Conservation (phyloP, 2,113 vertebrate genomes). For the Gila orcuttii region DNA sequence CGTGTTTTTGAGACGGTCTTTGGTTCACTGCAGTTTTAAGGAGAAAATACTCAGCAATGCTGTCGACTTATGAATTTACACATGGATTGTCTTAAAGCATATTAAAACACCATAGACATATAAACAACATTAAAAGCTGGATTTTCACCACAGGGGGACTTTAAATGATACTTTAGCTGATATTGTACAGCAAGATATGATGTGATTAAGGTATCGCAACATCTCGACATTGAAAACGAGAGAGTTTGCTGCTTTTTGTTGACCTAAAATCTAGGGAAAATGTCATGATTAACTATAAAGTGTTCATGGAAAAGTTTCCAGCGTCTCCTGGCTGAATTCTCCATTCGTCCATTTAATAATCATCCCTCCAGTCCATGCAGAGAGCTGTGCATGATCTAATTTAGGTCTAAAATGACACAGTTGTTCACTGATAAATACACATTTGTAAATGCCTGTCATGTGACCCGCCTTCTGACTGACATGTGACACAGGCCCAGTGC, state of each 20-base stretch:
- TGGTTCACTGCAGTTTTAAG: no score
- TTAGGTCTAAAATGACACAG: conserved; percentile 59
- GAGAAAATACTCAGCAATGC: no score
- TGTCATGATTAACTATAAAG: neutral
- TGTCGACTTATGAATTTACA: no score
- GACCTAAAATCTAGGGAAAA: neutral
- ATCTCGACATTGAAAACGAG: neutral
- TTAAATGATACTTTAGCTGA: neutral
- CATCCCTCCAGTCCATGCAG: conserved; percentile 35
- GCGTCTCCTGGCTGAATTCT: conserved; percentile 6
- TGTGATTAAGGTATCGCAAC: neutral
- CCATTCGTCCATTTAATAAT: neutral
- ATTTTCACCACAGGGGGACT: no score
- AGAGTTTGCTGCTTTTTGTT: neutral
- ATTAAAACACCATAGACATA: no score
- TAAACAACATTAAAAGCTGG: no score
- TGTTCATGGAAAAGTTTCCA: neutral
- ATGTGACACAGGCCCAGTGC: conserved; percentile 75
- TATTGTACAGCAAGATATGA: no score
- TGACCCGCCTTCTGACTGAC: conserved; percentile 77
- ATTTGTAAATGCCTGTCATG: conserved; percentile 73
- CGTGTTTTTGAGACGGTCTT: no score
- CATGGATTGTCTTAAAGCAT: no score
- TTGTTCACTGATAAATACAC: conserved; percentile 45
- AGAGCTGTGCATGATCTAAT: conserved; percentile 61